A percentile compares a stretch with the other conserved stretches of the same genome.
These are phyloP conservation scores for Urechis unicinctus DNA, from an alignment of 2,888 invertebrate genomes.

Conservation along the genomic window DNA sequence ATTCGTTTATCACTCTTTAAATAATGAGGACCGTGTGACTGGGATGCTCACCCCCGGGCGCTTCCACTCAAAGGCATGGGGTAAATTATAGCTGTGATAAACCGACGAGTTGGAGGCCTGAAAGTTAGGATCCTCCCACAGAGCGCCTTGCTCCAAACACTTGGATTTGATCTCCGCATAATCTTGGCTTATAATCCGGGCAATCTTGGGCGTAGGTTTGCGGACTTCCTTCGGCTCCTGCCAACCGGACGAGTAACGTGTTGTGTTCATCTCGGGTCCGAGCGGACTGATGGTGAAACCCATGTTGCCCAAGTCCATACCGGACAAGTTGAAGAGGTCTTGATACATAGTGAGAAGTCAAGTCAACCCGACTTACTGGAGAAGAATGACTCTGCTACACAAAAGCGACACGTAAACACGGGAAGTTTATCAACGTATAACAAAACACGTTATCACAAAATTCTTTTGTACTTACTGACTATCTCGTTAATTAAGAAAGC, in stretches of 20 bases:
- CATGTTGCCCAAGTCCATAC: neutral
- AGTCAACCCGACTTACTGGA: no score
- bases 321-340: neutral
- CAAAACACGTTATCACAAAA: no score
- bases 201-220: constrained; percentile 11
- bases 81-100: constrained; percentile 75
- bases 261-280: neutral
- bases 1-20: no score
- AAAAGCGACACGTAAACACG: no score
- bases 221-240: constrained; percentile 12
- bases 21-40: no score
- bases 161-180: constrained; percentile 75
- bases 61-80: constrained; percentile 81
- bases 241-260: constrained; percentile 16
- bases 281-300: neutral
- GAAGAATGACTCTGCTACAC: no score
- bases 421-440: no score
- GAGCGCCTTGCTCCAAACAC: constrained; percentile 65
- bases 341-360: no score
- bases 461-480: no score
- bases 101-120: constrained; percentile 72
- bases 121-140: constrained; percentile 89
- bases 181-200: constrained; percentile 8
- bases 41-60: constrained; percentile 68
- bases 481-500: no score